Conservation (phyloP, 2,113 vertebrate species). For the Pelvicachromis taeniatus region DNA sequence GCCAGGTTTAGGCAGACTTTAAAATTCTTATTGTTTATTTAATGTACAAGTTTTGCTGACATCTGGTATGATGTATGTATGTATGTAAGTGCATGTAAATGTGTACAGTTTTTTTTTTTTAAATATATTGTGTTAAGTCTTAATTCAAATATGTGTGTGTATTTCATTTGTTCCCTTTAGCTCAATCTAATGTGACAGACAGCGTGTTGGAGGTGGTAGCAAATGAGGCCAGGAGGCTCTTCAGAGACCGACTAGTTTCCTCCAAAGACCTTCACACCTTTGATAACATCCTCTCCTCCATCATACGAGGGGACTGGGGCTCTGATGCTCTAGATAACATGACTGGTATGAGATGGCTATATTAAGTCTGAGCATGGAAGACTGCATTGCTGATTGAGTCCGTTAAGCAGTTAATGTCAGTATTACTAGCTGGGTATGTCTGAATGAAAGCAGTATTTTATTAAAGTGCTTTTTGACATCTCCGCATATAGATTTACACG, state of each 20-base stretch:
- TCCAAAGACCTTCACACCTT: constrained; percentile 83
- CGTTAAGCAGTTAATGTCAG: background rate
- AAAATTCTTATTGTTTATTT: background rate
- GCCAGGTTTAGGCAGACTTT: background rate
- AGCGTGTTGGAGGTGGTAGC: constrained; percentile 87
- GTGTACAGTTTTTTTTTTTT: background rate
- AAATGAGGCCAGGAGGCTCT: constrained; percentile 86
- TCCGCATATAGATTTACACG: background rate
- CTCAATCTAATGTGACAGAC: constrained; percentile 79
- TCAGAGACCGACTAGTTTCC: constrained; percentile 90
- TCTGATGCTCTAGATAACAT: constrained; percentile 85
- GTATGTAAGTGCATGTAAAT: background rate
- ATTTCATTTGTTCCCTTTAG: constrained; percentile 52
- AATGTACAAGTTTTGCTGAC: background rate
- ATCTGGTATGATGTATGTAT: background rate
- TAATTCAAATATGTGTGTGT: background rate
- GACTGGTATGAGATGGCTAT: constrained; percentile 75
- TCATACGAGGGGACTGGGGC: constrained; percentile 88
- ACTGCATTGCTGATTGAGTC: background rate
- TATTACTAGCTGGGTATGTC: background rate
- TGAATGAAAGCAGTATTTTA: background rate
- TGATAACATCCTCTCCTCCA: constrained; percentile 86
- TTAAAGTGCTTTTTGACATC: background rate
- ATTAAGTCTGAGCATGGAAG: background rate
- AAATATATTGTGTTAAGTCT: background rate